These are phyloP conservation scores for Sphinx pinastri DNA, from an alignment of 2,888 invertebrate species.

Conservation along the genomic window DNA sequence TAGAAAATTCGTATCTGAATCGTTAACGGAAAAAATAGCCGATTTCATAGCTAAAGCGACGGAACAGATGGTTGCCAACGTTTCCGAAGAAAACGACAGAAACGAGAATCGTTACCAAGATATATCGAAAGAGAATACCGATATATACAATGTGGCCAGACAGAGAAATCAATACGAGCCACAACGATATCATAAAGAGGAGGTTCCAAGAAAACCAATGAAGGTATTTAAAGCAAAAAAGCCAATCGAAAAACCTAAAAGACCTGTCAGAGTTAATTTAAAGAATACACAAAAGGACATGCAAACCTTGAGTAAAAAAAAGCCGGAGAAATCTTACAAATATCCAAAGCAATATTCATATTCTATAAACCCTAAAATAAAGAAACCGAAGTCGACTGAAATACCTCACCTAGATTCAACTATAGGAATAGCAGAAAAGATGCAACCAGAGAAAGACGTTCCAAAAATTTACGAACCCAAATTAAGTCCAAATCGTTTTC, in stretches of 20 bases:
- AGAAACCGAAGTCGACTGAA: background rate
- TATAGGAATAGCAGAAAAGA: conserved; percentile 6
- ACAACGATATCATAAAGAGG: background rate
- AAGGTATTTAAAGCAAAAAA: conserved; percentile 7
- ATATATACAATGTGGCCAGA: conserved; percentile 18
- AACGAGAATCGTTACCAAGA: conserved; percentile 31
- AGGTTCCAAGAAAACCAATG: background rate
- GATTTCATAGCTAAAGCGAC: conserved; percentile 47
- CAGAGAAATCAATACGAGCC: background rate
- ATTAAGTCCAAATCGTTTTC: background rate
- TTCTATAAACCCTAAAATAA: background rate
- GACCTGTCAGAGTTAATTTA: background rate
- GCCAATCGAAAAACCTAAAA: background rate
- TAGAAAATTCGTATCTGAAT: conserved; percentile 56
- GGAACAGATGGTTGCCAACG: conserved; percentile 24
- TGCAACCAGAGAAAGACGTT: background rate
- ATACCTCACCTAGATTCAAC: conserved; percentile 10
- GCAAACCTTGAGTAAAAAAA: background rate
- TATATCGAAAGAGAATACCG: conserved; percentile 30
- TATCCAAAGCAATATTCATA: conserved; percentile 1
- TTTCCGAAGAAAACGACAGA: conserved; percentile 44
- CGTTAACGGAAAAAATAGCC: conserved; percentile 52
- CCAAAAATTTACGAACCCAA: background rate
- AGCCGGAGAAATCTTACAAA: background rate
- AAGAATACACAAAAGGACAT: background rate